Evolutionary conservation across 2,797 vertebrate genomes (phyloP).

Genomic region (Acropternis orthonyx): DNA sequence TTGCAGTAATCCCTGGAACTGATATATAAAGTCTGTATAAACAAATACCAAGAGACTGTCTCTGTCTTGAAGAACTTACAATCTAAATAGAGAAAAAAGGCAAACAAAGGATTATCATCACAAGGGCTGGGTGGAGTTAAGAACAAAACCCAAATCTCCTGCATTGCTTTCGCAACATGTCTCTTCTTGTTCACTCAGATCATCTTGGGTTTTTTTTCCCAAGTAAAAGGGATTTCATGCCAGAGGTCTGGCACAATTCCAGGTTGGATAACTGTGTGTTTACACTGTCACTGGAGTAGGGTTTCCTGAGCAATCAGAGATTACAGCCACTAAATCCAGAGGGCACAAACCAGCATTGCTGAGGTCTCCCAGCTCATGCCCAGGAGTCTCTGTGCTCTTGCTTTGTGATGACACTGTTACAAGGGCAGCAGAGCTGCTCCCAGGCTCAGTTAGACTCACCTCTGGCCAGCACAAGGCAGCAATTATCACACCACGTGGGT

Average conservation of each 20-base stretch:
- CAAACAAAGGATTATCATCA: slow-evolving; percentile 60
- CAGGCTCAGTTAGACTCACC: not conserved
- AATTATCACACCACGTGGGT: rapidly evolving
- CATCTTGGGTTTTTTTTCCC: not conserved
- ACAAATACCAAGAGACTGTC: slow-evolving; percentile 28
- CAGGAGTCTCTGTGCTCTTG: not conserved
- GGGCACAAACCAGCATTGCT: not conserved
- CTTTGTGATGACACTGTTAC: not conserved
- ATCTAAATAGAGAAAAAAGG: slow-evolving; percentile 21
- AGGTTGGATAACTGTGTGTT: slow-evolving; percentile 15
- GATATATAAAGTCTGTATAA: slow-evolving; percentile 32
- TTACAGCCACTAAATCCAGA: not conserved
- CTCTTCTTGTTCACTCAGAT: slow-evolving; percentile 40
- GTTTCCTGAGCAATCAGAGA: not conserved
- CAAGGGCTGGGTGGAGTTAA: not conserved
- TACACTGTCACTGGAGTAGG: not conserved
- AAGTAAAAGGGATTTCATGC: not conserved
- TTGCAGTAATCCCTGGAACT: slow-evolving; percentile 23
- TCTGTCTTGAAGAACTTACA: slow-evolving; percentile 40
- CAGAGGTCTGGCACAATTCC: not conserved
- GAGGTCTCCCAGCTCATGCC: not conserved
- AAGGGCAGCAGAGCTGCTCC: not conserved
- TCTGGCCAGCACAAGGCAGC: not conserved
- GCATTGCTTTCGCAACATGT: not conserved
- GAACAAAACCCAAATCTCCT: slow-evolving; percentile 21